phyloP scores from a whole-genome alignment of 2,888 invertebrate species.

The Cephus pulcher region DNA sequence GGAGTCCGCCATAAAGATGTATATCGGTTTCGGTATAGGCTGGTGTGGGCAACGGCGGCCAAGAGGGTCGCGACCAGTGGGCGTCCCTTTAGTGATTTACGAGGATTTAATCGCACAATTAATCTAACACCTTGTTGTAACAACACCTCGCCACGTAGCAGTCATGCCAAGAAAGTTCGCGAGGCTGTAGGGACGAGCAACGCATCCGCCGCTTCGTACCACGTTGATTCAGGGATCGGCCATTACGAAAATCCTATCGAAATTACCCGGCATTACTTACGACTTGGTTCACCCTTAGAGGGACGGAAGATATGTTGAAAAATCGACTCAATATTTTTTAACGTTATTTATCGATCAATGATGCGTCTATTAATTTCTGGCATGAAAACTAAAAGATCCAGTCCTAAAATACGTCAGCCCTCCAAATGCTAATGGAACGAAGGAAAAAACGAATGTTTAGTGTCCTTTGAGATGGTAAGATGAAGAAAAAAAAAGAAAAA shows the following conservation, averaged over 20 bases:
- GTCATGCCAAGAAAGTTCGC: not conserved
- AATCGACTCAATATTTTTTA: too few relatives aligned
- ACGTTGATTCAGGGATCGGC: not conserved
- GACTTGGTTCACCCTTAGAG: not conserved
- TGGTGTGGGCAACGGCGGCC: not conserved
- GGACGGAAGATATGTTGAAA: too few relatives aligned
- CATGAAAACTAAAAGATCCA: too few relatives aligned
- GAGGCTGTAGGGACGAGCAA: not conserved
- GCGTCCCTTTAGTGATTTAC: slow-evolving; percentile 60
- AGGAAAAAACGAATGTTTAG: not conserved
- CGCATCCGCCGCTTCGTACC: too few relatives aligned
- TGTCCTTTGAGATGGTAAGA: not conserved
- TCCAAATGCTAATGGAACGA: too few relatives aligned
- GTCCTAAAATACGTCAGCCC: too few relatives aligned
- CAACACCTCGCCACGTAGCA: slow-evolving; percentile 53
- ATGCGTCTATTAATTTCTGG: too few relatives aligned
- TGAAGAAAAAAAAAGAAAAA: not conserved
- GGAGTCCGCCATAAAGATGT: slow-evolving; percentile 45
- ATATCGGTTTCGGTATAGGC: slow-evolving; percentile 35
- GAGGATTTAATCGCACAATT: slow-evolving; percentile 66
- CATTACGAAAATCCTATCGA: not conserved
- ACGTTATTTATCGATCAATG: too few relatives aligned
- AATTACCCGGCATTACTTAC: not conserved
- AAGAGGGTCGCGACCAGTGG: slow-evolving; percentile 40
- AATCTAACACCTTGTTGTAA: slow-evolving; percentile 67